Conservation (phyloP, 2,797 vertebrate species). For the Cynopterus sphinx region DNA sequence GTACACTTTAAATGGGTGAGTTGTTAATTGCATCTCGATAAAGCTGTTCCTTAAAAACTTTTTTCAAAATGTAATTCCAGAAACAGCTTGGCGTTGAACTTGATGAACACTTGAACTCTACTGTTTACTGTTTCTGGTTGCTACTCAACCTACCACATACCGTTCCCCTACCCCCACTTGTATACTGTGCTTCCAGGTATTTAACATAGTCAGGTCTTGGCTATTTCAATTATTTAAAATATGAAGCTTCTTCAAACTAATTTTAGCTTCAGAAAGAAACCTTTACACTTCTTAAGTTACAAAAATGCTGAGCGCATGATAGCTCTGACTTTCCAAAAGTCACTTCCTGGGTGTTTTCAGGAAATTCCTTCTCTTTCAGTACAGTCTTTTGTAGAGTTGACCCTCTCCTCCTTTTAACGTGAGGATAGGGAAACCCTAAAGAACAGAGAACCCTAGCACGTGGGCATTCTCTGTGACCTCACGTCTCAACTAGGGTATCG, state of each 20-base stretch:
- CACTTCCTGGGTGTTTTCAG: neutral
- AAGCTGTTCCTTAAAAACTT: neutral
- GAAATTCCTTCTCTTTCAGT: neutral
- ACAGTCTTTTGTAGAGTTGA: neutral
- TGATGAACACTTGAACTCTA: neutral
- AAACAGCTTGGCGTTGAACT: neutral
- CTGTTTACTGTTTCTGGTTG: neutral
- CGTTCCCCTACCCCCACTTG: neutral
- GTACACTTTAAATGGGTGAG: neutral
- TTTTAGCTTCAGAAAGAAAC: neutral
- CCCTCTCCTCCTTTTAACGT: neutral
- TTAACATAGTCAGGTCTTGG: neutral
- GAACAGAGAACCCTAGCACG: neutral
- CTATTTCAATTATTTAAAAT: neutral
- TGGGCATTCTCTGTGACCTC: neutral
- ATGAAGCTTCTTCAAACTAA: neutral
- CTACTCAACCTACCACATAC: neutral
- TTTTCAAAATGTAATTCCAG: neutral
- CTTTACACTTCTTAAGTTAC: neutral
- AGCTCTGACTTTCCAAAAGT: neutral
- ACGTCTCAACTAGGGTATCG: neutral
- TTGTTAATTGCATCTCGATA: neutral
- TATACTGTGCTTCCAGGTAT: neutral
- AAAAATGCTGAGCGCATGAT: neutral
- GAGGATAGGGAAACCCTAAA: neutral